Conservation (phyloP, 2,797 vertebrate genomes). For the Lepilemur ruficaudatus region DNA sequence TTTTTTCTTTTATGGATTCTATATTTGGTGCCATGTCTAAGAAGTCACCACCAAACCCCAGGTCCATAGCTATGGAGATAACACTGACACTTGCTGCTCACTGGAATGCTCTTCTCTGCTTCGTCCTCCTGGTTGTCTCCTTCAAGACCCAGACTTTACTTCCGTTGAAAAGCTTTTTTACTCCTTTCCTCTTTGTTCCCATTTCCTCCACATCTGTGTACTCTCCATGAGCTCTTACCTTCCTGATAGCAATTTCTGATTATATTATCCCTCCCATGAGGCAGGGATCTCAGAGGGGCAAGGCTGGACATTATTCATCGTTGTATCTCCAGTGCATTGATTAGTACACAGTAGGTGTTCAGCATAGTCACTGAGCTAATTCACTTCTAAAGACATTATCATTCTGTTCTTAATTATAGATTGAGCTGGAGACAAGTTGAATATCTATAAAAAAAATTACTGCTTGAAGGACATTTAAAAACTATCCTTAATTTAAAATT, state of each 20-base stretch:
- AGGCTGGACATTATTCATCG: not conserved
- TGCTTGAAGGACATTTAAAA: constrained; percentile 19
- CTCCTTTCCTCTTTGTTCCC: not conserved
- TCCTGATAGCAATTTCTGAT: not conserved
- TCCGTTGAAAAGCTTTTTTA: not conserved
- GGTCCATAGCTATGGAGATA: not conserved
- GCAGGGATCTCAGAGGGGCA: not conserved
- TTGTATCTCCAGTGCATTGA: not conserved
- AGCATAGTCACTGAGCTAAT: not conserved
- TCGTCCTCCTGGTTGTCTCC: not conserved
- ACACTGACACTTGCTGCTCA: not conserved
- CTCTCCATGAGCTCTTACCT: not conserved
- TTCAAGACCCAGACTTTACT: not conserved
- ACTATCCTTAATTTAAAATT: not conserved
- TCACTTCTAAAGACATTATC: not conserved
- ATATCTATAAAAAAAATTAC: not conserved
- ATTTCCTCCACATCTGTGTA: not conserved
- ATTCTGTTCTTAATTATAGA: not conserved
- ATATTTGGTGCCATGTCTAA: not conserved
- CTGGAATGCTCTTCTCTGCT: not conserved
- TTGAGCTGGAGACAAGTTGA: not conserved
- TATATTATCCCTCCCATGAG: not conserved
- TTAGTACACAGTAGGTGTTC: not conserved
- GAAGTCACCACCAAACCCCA: not conserved
- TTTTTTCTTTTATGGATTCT: not conserved